A percentile compares a stretch with the other conserved stretches of the same genome.
Conservation (phyloP, 1,140 invertebrate species). For the Tetragonula clypearis region DNA sequence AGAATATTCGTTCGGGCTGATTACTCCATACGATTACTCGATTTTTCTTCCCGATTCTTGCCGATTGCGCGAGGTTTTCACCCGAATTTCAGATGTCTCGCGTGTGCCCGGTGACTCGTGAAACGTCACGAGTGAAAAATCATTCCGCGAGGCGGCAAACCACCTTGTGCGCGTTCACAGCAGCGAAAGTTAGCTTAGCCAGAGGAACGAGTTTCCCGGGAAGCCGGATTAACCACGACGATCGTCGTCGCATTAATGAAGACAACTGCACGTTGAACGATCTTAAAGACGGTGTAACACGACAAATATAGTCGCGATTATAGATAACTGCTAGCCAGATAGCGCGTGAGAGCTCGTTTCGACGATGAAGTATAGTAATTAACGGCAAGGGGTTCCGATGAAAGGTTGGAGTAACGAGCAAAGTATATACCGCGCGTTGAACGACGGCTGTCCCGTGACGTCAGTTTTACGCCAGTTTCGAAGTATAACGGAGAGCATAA, state of each 20-base stretch:
- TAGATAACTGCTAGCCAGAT: background rate
- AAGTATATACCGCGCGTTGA: background rate
- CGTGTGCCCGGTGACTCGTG: background rate
- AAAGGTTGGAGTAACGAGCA: no score
- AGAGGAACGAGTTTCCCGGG: constrained; percentile 39
- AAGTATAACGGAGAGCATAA: no score
- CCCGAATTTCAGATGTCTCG: no score
- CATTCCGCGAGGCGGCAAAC: background rate
- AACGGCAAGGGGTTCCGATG: background rate
- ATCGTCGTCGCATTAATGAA: background rate
- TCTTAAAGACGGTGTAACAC: background rate
- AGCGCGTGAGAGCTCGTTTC: background rate
- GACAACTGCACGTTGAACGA: background rate
- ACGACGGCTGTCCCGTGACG: background rate
- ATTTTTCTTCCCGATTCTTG: background rate
- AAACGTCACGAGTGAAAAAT: constrained; percentile 16
- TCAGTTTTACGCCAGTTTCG: background rate
- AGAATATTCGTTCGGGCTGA: background rate
- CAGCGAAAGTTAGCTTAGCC: constrained; percentile 34
- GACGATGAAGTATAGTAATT: background rate
- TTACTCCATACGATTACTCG: background rate
- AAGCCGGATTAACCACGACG: constrained; percentile 30
- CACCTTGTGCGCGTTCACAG: background rate
- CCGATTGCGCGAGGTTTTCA: no score
- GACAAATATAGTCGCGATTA: constrained; percentile 20